Evolutionary conservation across 1,140 invertebrate genomes (phyloP).

Genomic region (Drosophila parvula): DNA sequence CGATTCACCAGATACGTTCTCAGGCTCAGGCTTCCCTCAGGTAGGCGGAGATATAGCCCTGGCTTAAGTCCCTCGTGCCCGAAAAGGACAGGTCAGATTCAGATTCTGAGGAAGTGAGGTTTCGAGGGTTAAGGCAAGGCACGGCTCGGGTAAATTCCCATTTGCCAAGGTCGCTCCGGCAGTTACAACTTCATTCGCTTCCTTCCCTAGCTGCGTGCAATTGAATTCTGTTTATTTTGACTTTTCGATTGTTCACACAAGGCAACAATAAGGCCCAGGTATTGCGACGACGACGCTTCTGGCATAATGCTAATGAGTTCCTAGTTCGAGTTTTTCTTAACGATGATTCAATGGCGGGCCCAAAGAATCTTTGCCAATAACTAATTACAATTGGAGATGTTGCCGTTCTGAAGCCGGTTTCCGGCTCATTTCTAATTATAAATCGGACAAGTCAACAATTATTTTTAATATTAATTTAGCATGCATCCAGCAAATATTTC

Average conservation of each 20-base stretch:
- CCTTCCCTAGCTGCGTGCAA: slow-evolving; percentile 42
- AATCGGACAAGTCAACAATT: slow-evolving; percentile 65
- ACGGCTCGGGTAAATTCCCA: slow-evolving; percentile 28
- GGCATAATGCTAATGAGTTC: slow-evolving; percentile 74
- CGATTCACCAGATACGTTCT: slow-evolving; percentile 45
- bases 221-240: slow-evolving; percentile 78
- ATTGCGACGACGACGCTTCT: slow-evolving; percentile 19
- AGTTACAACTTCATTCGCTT: slow-evolving; percentile 73
- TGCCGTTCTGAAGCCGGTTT: slow-evolving; percentile 49
- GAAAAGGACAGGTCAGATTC: not conserved
- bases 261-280: slow-evolving; percentile 48
- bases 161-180: slow-evolving; percentile 59
- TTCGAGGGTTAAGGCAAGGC: slow-evolving; percentile 20
- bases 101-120: slow-evolving; percentile 36
- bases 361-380: slow-evolving; percentile 50
- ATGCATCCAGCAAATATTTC: slow-evolving; percentile 55
- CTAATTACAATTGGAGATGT: slow-evolving; percentile 65
- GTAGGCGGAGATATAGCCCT: slow-evolving; percentile 12
- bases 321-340: slow-evolving; percentile 57
- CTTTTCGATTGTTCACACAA: slow-evolving; percentile 77
- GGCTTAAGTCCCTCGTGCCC: slow-evolving; percentile 8
- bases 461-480: slow-evolving; percentile 73
- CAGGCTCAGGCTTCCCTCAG: slow-evolving; percentile 23
- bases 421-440: slow-evolving; percentile 78
- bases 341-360: slow-evolving; percentile 60